phyloP scores from a whole-genome alignment of 2,113 vertebrate genomes.

The Heliornis fulica region DNA sequence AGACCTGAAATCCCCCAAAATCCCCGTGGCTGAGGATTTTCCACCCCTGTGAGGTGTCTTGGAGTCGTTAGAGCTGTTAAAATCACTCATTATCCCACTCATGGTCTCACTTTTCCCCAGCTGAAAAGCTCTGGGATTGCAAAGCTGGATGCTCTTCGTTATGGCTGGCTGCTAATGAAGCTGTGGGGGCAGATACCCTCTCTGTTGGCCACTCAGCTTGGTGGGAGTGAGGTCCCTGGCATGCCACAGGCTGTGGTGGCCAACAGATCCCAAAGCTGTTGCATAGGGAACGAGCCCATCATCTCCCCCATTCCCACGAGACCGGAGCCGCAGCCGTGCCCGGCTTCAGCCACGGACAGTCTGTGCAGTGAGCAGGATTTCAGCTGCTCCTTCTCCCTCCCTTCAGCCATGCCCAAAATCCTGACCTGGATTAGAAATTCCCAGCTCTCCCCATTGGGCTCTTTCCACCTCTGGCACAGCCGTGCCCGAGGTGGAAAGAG shows the following conservation, averaged over 20 bases:
- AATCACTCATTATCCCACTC: not conserved
- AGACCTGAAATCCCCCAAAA: too few species aligned
- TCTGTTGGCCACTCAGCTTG: not conserved
- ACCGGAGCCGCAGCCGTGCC: slow-evolving; percentile 50
- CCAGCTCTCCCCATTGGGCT: too few species aligned
- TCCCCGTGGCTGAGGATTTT: not conserved
- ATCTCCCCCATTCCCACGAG: too few species aligned
- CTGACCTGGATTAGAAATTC: not conserved
- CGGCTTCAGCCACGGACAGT: slow-evolving; percentile 31
- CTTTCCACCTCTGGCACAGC: rapidly evolving
- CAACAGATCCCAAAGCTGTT: slow-evolving; percentile 25
- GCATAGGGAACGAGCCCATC: too few species aligned
- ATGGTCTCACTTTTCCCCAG: not conserved
- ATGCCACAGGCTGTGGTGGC: not conserved
- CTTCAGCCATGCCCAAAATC: not conserved
- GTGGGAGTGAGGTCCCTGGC: not conserved
- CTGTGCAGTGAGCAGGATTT: slow-evolving; percentile 64
- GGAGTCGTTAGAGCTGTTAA: not conserved
- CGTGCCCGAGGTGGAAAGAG: too few species aligned
- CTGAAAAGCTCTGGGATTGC: not conserved
- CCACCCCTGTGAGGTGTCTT: not conserved
- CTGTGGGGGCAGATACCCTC: not conserved
- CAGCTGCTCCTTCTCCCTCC: slow-evolving; percentile 68
- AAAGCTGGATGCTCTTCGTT: not conserved
- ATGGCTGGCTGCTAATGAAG: not conserved